A percentile compares a stretch with the other conserved stretches of the same genome.
phyloP scores from a whole-genome alignment of 2,113 vertebrate species.

The Urocynchramus pylzowi region DNA sequence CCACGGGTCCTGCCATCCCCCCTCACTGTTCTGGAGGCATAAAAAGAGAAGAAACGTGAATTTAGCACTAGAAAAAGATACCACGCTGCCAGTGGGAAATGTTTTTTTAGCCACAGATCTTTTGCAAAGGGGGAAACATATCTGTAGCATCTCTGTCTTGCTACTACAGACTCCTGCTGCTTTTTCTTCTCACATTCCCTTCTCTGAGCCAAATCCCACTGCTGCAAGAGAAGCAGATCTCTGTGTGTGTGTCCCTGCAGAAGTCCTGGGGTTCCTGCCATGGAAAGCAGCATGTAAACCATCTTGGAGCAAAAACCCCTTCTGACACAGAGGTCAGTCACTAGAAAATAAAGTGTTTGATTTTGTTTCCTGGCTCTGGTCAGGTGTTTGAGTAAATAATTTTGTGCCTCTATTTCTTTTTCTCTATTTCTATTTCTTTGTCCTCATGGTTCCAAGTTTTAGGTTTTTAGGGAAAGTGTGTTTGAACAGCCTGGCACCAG shows the following conservation, averaged over 20 bases:
- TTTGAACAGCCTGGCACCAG: background rate
- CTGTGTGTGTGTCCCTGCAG: background rate
- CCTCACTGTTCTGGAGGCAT: background rate
- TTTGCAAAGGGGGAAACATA: background rate
- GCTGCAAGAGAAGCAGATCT: background rate
- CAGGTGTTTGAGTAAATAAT: background rate
- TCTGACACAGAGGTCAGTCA: background rate
- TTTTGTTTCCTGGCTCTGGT: background rate
- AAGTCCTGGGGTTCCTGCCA: background rate
- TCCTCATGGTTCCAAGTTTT: background rate
- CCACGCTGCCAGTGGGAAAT: background rate
- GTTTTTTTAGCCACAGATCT: background rate
- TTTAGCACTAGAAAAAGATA: background rate
- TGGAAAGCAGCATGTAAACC: background rate
- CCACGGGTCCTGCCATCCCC: background rate
- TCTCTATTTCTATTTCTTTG: rapidly evolving
- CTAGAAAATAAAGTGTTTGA: background rate
- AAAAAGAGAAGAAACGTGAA: background rate
- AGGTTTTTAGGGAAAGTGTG: background rate
- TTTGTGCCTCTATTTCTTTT: background rate
- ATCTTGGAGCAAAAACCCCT: background rate
- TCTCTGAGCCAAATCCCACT: background rate
- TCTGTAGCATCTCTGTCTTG: background rate
- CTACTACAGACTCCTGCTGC: background rate
- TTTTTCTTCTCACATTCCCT: background rate